Percentiles rank a stretch among this genome's conserved stretches.
Evolutionary conservation across 2,113 vertebrate species (phyloP).

Genomic region (Gnathonemus echidnorhynchus): DNA sequence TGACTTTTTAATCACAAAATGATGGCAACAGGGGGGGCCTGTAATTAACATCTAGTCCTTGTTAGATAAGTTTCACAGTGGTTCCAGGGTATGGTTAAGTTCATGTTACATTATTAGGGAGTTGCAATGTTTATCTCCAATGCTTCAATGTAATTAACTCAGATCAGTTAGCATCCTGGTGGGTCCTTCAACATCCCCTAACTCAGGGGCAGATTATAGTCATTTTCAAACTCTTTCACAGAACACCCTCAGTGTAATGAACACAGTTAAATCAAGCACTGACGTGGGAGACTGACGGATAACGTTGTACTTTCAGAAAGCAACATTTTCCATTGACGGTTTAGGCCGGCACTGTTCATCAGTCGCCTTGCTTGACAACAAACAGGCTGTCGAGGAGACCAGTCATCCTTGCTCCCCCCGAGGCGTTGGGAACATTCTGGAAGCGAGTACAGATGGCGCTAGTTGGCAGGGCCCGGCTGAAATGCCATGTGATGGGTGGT

Average conservation of each 20-base stretch:
- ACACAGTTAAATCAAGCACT: not conserved
- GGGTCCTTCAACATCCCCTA: not conserved
- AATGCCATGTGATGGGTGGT: conserved; percentile 20
- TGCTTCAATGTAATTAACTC: not conserved
- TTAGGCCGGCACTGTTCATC: not conserved
- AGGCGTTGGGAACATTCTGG: conserved; percentile 17
- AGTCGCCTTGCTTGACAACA: not conserved
- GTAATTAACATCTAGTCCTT: not conserved
- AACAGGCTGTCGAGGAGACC: not conserved
- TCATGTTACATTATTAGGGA: not conserved
- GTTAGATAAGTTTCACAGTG: not conserved
- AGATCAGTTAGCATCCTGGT: not conserved
- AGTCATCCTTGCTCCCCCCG: not conserved
- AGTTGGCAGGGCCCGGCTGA: conserved; percentile 34
- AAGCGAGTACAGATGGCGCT: conserved; percentile 42
- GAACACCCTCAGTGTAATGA: not conserved
- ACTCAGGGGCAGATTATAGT: not conserved
- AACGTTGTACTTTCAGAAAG: not conserved
- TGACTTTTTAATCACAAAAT: conserved; percentile 3
- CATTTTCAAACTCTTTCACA: not conserved
- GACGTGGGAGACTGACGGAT: not conserved
- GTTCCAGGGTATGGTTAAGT: not conserved
- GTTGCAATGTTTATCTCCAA: not conserved
- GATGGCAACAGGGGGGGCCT: no score
- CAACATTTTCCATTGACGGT: not conserved